Evolutionary conservation across 2,113 vertebrate genomes (phyloP).

Genomic region (Trematomus loennbergii): DNA sequence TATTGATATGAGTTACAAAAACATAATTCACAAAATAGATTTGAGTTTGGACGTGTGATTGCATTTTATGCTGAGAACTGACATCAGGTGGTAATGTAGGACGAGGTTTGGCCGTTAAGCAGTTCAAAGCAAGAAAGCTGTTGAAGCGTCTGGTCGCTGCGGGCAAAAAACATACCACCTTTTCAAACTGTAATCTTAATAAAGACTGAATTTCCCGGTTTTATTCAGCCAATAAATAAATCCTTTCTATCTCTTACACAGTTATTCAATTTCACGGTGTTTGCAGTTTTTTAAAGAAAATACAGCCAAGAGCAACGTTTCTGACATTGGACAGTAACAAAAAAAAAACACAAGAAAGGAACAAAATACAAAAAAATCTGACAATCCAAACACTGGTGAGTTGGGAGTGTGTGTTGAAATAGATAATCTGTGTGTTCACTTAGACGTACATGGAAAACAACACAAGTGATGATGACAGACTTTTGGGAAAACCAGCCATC

Average conservation of each 20-base stretch:
- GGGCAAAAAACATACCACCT: background rate
- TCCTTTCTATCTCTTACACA: constrained; percentile 22
- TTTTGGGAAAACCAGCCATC: constrained; percentile 1
- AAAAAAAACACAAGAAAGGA: background rate
- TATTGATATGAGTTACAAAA: constrained; percentile 23
- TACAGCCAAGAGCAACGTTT: background rate
- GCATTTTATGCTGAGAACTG: background rate
- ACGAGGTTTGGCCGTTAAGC: background rate
- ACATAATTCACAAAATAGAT: constrained; percentile 35
- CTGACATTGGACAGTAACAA: background rate
- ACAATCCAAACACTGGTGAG: constrained; percentile 25
- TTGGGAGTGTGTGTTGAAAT: background rate
- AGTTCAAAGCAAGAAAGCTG: constrained; percentile 6
- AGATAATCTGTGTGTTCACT: background rate
- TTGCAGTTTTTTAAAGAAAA: constrained; percentile 34
- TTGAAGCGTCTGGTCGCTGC: background rate
- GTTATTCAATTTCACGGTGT: background rate
- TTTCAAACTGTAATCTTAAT: background rate
- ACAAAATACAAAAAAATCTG: constrained; percentile 19
- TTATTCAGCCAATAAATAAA: constrained; percentile 40
- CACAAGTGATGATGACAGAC: background rate
- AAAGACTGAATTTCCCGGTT: background rate
- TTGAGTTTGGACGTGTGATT: background rate
- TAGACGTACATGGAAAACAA: background rate
- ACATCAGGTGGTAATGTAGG: constrained; percentile 45